Conservation (phyloP, 2,797 vertebrate species). For the Sebastes paucispinis region DNA sequence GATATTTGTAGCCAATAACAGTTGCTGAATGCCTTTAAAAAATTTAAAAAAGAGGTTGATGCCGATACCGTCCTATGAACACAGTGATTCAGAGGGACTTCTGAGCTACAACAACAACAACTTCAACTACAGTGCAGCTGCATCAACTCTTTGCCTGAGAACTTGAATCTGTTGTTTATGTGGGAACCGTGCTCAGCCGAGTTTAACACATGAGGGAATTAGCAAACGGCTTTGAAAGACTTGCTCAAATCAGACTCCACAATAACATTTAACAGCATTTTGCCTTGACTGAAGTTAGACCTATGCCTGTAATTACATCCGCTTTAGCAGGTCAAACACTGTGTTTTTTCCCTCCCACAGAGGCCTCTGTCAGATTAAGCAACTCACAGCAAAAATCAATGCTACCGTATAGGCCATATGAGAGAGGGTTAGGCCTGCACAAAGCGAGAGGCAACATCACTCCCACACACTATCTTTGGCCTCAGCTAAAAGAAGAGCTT, state of each 20-base stretch:
- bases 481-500: slow-evolving; percentile 8
- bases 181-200: neutral
- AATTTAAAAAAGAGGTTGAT: neutral
- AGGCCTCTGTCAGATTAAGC: slow-evolving; percentile 21
- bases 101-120: neutral
- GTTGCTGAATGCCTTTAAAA: neutral
- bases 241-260: neutral
- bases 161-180: neutral
- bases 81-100: neutral
- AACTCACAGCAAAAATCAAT: slow-evolving; percentile 38
- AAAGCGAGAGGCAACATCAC: slow-evolving; percentile 7
- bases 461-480: slow-evolving; percentile 27
- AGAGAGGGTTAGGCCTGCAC: neutral
- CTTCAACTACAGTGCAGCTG: neutral
- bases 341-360: slow-evolving; percentile 6
- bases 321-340: slow-evolving; percentile 9
- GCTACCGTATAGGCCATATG: slow-evolving; percentile 1
- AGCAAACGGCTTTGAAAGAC: neutral
- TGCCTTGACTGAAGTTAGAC: neutral
- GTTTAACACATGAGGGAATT: neutral
- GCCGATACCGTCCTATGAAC: neutral
- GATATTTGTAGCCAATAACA: neutral
- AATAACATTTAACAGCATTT: neutral
- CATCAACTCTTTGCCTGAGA: neutral
- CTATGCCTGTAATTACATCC: slow-evolving; percentile 30